A percentile compares a stretch with the other conserved stretches of the same genome.
phyloP scores from a whole-genome alignment of 2,797 vertebrate genomes.

The Eulemur albifrons region DNA sequence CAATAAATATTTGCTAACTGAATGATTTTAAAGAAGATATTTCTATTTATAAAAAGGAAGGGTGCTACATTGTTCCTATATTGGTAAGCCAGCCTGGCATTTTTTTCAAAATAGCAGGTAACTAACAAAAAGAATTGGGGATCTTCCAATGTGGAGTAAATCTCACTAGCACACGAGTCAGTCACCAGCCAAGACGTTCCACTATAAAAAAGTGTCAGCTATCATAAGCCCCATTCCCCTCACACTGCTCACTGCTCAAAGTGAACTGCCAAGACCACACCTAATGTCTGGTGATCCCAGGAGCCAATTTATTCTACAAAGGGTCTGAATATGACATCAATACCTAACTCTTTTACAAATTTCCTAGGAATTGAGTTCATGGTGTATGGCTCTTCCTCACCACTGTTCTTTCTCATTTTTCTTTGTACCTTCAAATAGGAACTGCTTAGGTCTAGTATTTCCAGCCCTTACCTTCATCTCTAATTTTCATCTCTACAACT shows the following conservation, averaged over 20 bases:
- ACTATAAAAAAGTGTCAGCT: neutral
- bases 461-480: neutral
- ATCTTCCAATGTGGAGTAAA: rapidly evolving
- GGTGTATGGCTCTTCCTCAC: neutral
- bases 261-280: neutral
- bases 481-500: neutral
- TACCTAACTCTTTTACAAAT: neutral
- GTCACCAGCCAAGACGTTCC: neutral
- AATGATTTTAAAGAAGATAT: neutral
- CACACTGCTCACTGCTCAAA: neutral
- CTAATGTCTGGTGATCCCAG: neutral
- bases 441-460: neutral
- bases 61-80: no score
- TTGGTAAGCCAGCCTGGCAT: neutral
- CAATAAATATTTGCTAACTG: neutral
- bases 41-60: neutral
- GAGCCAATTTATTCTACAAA: neutral
- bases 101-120: neutral
- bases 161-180: neutral
- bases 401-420: neutral
- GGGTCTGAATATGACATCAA: neutral
- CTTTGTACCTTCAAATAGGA: neutral
- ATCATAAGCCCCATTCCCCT: no score
- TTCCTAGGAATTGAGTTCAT: neutral
- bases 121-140: neutral